A percentile compares a stretch with the other conserved stretches of the same genome.
Conservation (phyloP, 2,113 vertebrate genomes). For the Rafetus swinhoei region DNA sequence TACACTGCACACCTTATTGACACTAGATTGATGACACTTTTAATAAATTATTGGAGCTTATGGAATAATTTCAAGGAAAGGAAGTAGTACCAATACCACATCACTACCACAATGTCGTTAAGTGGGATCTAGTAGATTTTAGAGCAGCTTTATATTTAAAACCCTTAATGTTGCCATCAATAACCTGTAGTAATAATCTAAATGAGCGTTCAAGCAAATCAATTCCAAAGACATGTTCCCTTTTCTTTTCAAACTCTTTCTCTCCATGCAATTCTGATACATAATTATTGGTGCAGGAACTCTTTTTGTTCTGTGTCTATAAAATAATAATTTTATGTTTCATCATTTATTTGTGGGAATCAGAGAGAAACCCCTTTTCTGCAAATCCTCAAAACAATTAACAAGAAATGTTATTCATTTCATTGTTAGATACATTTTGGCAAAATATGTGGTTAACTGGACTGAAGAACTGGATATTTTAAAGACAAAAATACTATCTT, state of each 20-base stretch:
- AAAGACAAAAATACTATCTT: not conserved
- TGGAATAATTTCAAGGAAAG: not conserved
- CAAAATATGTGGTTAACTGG: not conserved
- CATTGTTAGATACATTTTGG: not conserved
- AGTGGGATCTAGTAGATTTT: not conserved
- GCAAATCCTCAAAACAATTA: not conserved
- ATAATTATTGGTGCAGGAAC: not conserved
- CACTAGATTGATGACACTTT: not conserved
- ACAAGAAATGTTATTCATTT: not conserved
- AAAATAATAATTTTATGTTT: not conserved
- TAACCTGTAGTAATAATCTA: not conserved
- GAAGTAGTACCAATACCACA: not conserved
- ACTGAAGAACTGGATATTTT: not conserved
- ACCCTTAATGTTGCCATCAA: not conserved
- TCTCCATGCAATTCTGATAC: not conserved
- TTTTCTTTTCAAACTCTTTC: not conserved
- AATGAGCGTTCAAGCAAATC: not conserved
- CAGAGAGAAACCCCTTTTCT: not conserved
- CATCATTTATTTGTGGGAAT: not conserved
- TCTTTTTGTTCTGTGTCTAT: not conserved
- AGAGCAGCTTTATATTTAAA: not conserved
- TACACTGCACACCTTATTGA: not conserved
- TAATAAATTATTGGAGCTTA: accelerated
- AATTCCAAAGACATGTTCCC: not conserved
- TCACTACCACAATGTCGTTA: not conserved